These are phyloP conservation scores for Nipponacmea schrenckii DNA, from an alignment of 2,888 invertebrate species.

Conservation along the genomic window DNA sequence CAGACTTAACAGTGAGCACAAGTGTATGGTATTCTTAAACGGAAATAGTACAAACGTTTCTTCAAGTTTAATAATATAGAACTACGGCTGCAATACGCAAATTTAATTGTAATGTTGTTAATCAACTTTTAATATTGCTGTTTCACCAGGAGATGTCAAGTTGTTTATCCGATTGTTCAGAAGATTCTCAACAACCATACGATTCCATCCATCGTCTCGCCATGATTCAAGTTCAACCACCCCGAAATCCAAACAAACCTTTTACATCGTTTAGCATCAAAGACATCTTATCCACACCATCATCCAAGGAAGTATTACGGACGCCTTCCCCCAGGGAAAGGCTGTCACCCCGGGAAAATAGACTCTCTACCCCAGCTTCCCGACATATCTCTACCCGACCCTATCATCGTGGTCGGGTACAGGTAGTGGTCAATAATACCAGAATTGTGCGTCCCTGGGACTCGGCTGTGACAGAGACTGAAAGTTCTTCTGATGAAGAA, in stretches of 20 bases:
- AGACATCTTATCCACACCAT: conserved; percentile 48
- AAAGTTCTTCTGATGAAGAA: conserved; percentile 55
- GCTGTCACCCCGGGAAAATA: conserved; percentile 11
- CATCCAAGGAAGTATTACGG: background rate
- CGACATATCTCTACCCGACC: background rate
- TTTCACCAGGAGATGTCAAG: conserved; percentile 34
- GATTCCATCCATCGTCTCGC: conserved; percentile 54
- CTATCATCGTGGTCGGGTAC: background rate
- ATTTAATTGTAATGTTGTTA: too few relatives aligned
- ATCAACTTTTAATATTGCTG: too few relatives aligned
- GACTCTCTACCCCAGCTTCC: conserved; percentile 4
- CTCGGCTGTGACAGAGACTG: conserved; percentile 39
- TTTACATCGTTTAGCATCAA: conserved; percentile 58
- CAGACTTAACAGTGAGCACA: too few relatives aligned
- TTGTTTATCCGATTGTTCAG: conserved; percentile 35
- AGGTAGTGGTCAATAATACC: conserved; percentile 19
- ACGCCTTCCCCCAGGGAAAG: background rate
- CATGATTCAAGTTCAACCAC: conserved; percentile 56
- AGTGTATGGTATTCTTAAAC: too few relatives aligned
- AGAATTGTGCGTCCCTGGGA: conserved; percentile 59
- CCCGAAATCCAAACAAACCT: conserved; percentile 56
- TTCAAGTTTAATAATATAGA: too few relatives aligned
- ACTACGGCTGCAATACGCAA: too few relatives aligned
- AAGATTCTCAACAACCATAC: conserved; percentile 44
- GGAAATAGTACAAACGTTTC: too few relatives aligned